phyloP scores from a whole-genome alignment of 2,797 vertebrate species.

The Microctenopoma lineatum region DNA sequence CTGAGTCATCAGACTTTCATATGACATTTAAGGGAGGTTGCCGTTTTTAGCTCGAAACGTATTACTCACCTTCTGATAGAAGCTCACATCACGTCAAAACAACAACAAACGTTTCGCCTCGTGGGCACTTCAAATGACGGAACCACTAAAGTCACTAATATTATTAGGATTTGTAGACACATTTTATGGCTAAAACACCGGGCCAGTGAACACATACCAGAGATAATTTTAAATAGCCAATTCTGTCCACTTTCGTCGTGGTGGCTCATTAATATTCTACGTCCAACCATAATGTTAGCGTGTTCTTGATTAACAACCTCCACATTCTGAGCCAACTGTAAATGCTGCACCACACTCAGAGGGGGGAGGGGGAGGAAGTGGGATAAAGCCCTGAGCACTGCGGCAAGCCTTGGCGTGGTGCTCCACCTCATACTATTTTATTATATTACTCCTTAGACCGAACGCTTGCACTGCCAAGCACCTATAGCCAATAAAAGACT shows the following conservation, averaged over 20 bases:
- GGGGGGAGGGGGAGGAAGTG: constrained; percentile 49
- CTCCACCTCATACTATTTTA: constrained; percentile 59
- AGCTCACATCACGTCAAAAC: constrained; percentile 21
- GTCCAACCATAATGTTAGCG: constrained; percentile 28
- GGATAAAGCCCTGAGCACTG: constrained; percentile 61
- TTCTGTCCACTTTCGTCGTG: neutral
- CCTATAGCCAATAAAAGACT: constrained; percentile 40
- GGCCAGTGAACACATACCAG: neutral
- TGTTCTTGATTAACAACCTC: constrained; percentile 56
- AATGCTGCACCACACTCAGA: constrained; percentile 50
- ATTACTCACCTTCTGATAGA: neutral
- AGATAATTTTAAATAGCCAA: neutral
- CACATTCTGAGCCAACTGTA: constrained; percentile 46
- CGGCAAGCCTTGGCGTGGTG: constrained; percentile 61
- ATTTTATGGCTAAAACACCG: constrained; percentile 7
- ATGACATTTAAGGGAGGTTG: constrained; percentile 34
- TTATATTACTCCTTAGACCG: constrained; percentile 46
- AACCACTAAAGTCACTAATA: neutral
- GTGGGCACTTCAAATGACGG: neutral
- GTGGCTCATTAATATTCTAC: constrained; percentile 39
- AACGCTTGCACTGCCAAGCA: constrained; percentile 34
- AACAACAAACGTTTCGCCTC: constrained; percentile 14
- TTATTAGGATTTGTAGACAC: neutral
- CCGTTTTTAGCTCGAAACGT: constrained; percentile 34
- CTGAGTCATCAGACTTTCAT: constrained; percentile 44